Conservation (phyloP, 2,888 invertebrate genomes). For the Ormyrus labotus region DNA sequence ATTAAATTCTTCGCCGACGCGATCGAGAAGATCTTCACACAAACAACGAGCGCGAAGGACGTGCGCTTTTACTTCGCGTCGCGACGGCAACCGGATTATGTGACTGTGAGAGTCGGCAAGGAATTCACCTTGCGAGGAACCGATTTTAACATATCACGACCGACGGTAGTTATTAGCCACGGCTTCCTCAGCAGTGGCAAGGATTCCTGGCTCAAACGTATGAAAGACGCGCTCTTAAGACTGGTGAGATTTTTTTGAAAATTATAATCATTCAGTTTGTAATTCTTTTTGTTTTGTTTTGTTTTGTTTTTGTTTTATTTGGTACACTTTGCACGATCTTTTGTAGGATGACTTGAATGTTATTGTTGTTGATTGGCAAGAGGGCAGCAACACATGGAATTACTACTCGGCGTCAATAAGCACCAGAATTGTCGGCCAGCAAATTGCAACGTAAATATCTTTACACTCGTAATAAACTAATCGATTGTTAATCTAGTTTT, state of each 20-base stretch:
- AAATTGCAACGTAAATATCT: too few species aligned
- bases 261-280: too few species aligned
- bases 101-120: constrained; percentile 73
- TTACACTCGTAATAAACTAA: too few species aligned
- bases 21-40: background rate
- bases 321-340: too few species aligned
- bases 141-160: constrained; percentile 77
- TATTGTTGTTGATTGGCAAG: too few species aligned
- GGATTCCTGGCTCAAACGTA: constrained; percentile 79
- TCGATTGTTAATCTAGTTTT: too few species aligned
- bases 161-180: constrained; percentile 80
- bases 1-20: constrained; percentile 1
- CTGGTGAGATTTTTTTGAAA: constrained; percentile 75
- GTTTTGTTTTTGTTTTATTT: too few species aligned
- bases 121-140: constrained; percentile 80
- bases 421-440: too few species aligned
- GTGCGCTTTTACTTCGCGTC: constrained; percentile 78
- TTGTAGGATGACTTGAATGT: too few species aligned
- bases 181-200: constrained; percentile 81
- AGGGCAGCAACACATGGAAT: too few species aligned
- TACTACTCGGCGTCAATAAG: too few species aligned
- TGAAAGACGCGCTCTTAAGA: constrained; percentile 79
- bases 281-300: too few species aligned
- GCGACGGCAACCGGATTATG: constrained; percentile 72
- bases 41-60: constrained; percentile 63